Evolutionary conservation across 37 sponge, comb jelly and placozoan species (phyloP), one percentile per base, ranked within the genome.

Genomic region (Cliona cf. orientalis): DNA sequence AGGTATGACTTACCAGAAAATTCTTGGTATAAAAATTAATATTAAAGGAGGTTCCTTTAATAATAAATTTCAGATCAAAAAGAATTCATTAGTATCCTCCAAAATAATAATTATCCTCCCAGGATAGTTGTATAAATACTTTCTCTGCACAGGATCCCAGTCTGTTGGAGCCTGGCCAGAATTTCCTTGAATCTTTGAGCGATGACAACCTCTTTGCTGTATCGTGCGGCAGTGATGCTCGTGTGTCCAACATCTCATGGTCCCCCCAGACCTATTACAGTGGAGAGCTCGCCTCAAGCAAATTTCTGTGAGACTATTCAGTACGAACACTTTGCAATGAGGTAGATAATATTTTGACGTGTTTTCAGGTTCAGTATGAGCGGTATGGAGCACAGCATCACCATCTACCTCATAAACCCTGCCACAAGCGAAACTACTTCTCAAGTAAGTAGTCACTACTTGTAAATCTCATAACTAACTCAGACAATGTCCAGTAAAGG

Each of bases 171-270:
- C n/a, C n/a, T n/a, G n/a, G n/a, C 39, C 25, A 61, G 43, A 66
- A 67, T 26, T 49, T 64, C 37, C 79, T 79, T 12, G 67, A 79
- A 25, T 25, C 49, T 7, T 39, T 79, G 6, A 5, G 19, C 9
- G 21, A 67, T 65, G 14, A 46, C n/a, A 4, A 32, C 6, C 39
- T 79, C 38, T 55, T 66, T 44, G 40, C 66, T 46, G 39, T 79
- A 1, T 38, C 21, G 19, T 69, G 42, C 12, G 45, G 71, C 23
- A 41, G 23, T 29, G 3, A 32, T 21, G 34, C 3, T 26, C 23
- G 49, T 32, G 79, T 65, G 12, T 22, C 67, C 21, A 22, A 12
- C 59, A 80, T 73, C 38, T 55, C 68, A 44, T 84, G 76, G 85
- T 76, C 57, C 0, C 58, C 78, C 0, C 42, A 56, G 43, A 67